These are phyloP conservation scores for Glaucopsyche alexis DNA, from an alignment of 2,888 invertebrate genomes.

Conservation along the genomic window DNA sequence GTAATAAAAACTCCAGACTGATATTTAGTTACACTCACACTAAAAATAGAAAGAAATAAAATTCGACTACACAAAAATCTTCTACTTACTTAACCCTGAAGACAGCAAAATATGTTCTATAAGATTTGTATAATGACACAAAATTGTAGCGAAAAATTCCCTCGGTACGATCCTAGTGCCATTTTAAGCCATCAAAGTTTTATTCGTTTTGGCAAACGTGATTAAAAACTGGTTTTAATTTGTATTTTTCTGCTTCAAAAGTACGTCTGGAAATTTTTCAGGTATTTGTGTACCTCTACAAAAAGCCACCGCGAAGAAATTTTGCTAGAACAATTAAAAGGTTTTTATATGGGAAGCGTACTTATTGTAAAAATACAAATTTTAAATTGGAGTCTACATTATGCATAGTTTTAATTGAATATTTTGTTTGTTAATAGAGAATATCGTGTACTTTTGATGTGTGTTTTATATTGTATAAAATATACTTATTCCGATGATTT, in stretches of 20 bases:
- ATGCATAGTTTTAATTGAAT: not conserved
- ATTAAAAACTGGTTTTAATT: constrained; percentile 8
- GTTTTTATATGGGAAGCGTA: not conserved
- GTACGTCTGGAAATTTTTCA: not conserved
- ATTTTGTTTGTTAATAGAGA: not conserved
- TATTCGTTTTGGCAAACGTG: not conserved
- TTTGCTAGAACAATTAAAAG: not conserved
- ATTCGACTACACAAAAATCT: not conserved
- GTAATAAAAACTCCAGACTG: too few species aligned
- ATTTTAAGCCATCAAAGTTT: not conserved
- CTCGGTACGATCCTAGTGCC: not conserved
- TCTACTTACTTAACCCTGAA: not conserved
- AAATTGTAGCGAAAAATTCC: not conserved
- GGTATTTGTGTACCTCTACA: not conserved
- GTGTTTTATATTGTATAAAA: too few species aligned
- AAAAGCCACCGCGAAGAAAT: not conserved
- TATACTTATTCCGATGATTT: too few species aligned
- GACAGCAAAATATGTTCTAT: not conserved
- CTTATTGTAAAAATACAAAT: not conserved
- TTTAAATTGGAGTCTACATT: not conserved
- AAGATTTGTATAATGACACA: not conserved
- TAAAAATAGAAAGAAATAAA: not conserved
- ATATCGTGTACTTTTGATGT: not conserved
- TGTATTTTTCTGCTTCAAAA: constrained; percentile 7
- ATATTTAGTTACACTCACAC: not conserved